Base-by-base conservation (phyloP, 2,797 vertebrate species). In the Dromococcyx pavoninus region DNA sequence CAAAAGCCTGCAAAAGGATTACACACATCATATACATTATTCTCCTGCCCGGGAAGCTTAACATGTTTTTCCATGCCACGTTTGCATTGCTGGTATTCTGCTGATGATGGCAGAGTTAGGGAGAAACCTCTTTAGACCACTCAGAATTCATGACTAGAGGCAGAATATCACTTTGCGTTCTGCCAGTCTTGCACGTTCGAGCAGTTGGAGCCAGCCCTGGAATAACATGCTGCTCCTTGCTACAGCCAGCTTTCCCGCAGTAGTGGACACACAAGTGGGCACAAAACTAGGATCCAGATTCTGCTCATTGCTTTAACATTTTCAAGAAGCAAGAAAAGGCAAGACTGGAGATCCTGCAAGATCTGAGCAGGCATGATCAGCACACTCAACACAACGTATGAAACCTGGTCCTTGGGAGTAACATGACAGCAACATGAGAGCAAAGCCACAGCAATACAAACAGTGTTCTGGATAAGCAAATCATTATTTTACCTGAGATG, bases 81-180 rank as follows among this genome's bases (percentile, higher is more conserved):
- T 8, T 35, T 39, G 18, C 24, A 35, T 56, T 61, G n/a, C 0
- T 4, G 6, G 19, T 44, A 23, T 48, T 35, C 23, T 50, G 21
- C 10, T 4, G 2, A 33, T 0, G 2, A n/a, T 0, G 57, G 27
- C 19, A 81, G 39, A 75, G 23, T 30, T 57, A n/a, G 33, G 60
- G 33, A 62, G 48, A 51, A 13, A 54, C 7, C 25, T 60, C 64
- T 27, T 25, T 10, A 65, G n/a, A 80, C 18, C 53, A 32, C 43
- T 51, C 6, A 56, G 16, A 84, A 64, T 13, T 84, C 32, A 7
- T 13, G 64, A 46, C 46, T 12, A 37, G 41, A 37, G 51, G 13
- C 24, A 24, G 21, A 48, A 65, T 54, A 43, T 27, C 22, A 39
- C 53, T 70, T 27, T 25, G 61, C 39, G 48, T 24, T 24, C 62